Conservation (phyloP, 1,140 invertebrate species). For the Pseudomyrmex dendroicus region DNA sequence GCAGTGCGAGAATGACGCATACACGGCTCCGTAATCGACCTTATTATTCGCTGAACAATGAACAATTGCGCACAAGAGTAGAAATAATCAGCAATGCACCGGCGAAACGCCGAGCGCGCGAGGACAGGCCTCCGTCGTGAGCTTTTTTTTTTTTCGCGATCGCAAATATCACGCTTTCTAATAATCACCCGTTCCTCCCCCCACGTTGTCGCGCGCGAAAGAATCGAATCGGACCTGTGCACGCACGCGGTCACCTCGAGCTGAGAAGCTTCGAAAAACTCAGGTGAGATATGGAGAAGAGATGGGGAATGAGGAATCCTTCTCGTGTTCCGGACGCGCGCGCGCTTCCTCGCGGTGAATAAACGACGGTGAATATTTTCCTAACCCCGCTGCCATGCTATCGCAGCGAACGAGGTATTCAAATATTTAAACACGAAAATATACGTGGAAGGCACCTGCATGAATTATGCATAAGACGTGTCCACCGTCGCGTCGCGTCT, state of each 20-base stretch:
- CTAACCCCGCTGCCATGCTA: slow-evolving; percentile 67
- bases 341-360: slow-evolving; percentile 67
- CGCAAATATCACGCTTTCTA: slow-evolving; percentile 20
- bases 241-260: too few species aligned
- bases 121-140: slow-evolving; percentile 46
- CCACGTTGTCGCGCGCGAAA: slow-evolving; percentile 34
- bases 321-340: not conserved
- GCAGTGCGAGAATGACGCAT: slow-evolving; percentile 69
- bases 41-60: slow-evolving; percentile 74
- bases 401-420: slow-evolving; percentile 81
- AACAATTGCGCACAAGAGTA: slow-evolving; percentile 73
- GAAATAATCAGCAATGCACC: slow-evolving; percentile 68
- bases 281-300: not conserved
- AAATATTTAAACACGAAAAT: slow-evolving; percentile 85
- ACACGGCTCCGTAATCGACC: slow-evolving; percentile 65
- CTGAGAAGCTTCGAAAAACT: not conserved
- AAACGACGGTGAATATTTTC: slow-evolving; percentile 78
- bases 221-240: not conserved
- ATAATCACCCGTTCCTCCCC: slow-evolving; percentile 47
- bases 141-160: slow-evolving; percentile 45
- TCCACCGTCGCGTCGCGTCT: slow-evolving; percentile 62
- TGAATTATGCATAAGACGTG: slow-evolving; percentile 83
- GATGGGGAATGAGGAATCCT: slow-evolving; percentile 1
- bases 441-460: slow-evolving; percentile 79
- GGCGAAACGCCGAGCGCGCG: slow-evolving; percentile 62